Conservation (phyloP, 2,113 vertebrate species). For the Typhlomys cinereus region DNA sequence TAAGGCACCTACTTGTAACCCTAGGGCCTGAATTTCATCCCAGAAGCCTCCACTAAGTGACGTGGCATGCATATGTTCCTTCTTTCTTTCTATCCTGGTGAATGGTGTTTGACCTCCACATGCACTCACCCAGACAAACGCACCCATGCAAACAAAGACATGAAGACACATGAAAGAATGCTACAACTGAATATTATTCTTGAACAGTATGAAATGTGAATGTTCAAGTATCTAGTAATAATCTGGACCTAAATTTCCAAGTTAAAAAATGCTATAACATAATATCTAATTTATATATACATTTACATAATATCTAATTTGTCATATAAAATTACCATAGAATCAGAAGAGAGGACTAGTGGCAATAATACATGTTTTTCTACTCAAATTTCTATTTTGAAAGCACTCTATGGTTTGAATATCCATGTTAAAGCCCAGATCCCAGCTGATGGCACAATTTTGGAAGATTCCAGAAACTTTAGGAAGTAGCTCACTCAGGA, state of each 20-base stretch:
- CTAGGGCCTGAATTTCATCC: no score
- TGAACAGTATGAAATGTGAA: slow-evolving; percentile 19
- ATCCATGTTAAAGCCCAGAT: background rate
- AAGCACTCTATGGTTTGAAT: background rate
- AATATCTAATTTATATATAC: background rate
- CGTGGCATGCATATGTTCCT: no score
- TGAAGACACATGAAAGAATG: background rate
- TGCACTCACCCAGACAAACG: no score
- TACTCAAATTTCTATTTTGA: slow-evolving; percentile 29
- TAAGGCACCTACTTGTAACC: no score
- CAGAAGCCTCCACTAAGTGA: no score
- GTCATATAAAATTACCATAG: slow-evolving; percentile 18
- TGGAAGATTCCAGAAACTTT: background rate
- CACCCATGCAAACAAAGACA: background rate
- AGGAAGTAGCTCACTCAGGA: background rate
- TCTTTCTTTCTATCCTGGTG: no score
- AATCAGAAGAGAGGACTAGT: background rate
- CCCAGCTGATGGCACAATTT: background rate
- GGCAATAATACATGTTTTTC: slow-evolving; percentile 10
- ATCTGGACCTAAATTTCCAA: background rate
- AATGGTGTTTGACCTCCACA: no score
- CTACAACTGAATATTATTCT: background rate
- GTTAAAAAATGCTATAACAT: background rate
- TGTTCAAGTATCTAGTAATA: background rate
- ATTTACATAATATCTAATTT: background rate